Evolutionary conservation across 2,797 vertebrate species (phyloP), one percentile per base, ranked within the genome.

Genomic region (Girardinus metallicus): DNA sequence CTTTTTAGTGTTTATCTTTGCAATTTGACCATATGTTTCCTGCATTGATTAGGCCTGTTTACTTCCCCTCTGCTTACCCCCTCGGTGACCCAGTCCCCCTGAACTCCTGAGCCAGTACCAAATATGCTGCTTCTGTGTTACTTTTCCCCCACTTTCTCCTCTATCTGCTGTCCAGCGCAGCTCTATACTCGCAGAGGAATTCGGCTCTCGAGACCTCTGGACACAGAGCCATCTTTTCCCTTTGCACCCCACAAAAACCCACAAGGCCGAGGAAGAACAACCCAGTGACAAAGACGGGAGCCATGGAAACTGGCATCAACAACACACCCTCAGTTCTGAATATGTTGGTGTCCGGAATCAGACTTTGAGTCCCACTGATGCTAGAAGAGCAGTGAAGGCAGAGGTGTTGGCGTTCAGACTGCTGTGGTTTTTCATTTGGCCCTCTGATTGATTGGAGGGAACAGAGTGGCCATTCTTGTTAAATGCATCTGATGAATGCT

Each of bases 201-300:
- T 86, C 88, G 85, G 86, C 86, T 83, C 88, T 83, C 76, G 31
- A 83, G 83, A 86, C 75, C 81, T 83, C 76, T 55, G 86, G 89
- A 92, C 86, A 94, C 92, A 95, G 89, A 92, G 87, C 84, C 91
- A 91, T 94, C 90, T 93, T 92, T 94, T 95, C 90, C 94, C 81
- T 2, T 2, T 73, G 82, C 68, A 77, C 76, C 87, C 90, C 83
- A 85, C 88, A 70, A 44, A 70, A 44, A 41, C 87, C 89, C 88
- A 79, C 80, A 75, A 39, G 81, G 64, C 73, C 82, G 73, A 83
- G 82, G 91, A 80, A 92, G 87, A 89, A 87, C 77, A 84, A 88
- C 83, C 70, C 85, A 91, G 93, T 94, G 88, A 94, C 84, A 62
- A 84, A 29, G 70, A 70, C 80, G 83, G 88, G 74, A 84, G 79